Percentiles rank a stretch among this genome's conserved stretches.
These are phyloP conservation scores for Ennomos fuscantarius DNA, from an alignment of 2,888 invertebrate species.

Conservation along the genomic window DNA sequence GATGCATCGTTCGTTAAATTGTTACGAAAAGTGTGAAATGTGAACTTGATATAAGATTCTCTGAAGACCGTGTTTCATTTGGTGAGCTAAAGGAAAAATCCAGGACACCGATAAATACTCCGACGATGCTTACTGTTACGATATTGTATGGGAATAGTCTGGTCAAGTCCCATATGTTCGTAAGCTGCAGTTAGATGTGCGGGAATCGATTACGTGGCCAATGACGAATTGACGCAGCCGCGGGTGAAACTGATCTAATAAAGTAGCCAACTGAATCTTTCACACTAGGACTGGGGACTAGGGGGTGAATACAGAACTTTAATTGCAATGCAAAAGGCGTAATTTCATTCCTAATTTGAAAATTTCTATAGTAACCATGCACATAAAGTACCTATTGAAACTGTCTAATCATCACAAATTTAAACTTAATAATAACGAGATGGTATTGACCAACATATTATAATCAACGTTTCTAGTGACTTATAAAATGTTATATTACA, in stretches of 20 bases:
- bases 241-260: constrained; percentile 36
- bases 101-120: too few relatives aligned
- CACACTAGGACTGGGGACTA: constrained; percentile 26
- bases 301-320: too few relatives aligned
- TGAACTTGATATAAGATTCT: too few relatives aligned
- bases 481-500: neutral
- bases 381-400: too few relatives aligned
- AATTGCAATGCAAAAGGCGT: too few relatives aligned
- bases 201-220: constrained; percentile 59
- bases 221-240: constrained; percentile 37
- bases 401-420: too few relatives aligned
- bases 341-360: too few relatives aligned
- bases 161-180: constrained; percentile 57
- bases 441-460: neutral
- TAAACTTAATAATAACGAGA: constrained; percentile 16
- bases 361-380: too few relatives aligned
- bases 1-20: too few relatives aligned
- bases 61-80: too few relatives aligned
- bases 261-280: constrained; percentile 33
- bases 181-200: constrained; percentile 54
- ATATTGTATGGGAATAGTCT: constrained; percentile 19
- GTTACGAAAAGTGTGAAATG: too few relatives aligned
- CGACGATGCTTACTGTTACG: constrained; percentile 7
- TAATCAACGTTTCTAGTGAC: neutral
- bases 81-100: too few relatives aligned